phyloP scores from a whole-genome alignment of 2,888 invertebrate species.

The Neria commutata region DNA sequence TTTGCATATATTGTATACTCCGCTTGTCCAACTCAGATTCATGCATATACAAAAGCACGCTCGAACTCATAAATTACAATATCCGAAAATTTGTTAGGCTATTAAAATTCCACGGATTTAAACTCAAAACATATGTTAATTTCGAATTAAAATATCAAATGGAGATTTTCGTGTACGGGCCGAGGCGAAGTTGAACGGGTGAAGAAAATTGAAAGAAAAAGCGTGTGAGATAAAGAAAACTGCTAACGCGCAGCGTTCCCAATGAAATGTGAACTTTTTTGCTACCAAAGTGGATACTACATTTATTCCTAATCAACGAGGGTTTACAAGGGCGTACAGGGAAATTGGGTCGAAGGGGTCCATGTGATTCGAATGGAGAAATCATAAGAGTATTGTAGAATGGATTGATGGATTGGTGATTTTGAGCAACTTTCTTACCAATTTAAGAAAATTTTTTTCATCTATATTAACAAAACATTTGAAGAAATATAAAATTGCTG shows the following conservation, averaged over 20 bases:
- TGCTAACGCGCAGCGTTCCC: too few species aligned
- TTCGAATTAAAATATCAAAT: slow-evolving; percentile 15
- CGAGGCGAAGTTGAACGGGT: background rate
- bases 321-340: too few species aligned
- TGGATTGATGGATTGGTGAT: too few species aligned
- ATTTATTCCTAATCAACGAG: too few species aligned
- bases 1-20: background rate
- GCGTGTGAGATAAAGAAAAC: background rate
- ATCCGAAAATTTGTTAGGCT: slow-evolving; percentile 2
- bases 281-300: background rate
- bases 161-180: background rate
- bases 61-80: slow-evolving; percentile 15
- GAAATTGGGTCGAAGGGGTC: too few species aligned
- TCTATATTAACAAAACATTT: too few species aligned
- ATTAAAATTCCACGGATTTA: background rate
- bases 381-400: too few species aligned
- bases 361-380: too few species aligned
- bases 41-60: background rate
- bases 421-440: too few species aligned
- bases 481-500: too few species aligned
- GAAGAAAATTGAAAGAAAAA: background rate
- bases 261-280: background rate
- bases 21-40: background rate
- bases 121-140: slow-evolving; percentile 21
- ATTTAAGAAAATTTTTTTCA: too few species aligned